A percentile compares a stretch with the other conserved stretches of the same genome.
Conservation (phyloP, 2,888 invertebrate species). For the Trachelus troglodyta region DNA sequence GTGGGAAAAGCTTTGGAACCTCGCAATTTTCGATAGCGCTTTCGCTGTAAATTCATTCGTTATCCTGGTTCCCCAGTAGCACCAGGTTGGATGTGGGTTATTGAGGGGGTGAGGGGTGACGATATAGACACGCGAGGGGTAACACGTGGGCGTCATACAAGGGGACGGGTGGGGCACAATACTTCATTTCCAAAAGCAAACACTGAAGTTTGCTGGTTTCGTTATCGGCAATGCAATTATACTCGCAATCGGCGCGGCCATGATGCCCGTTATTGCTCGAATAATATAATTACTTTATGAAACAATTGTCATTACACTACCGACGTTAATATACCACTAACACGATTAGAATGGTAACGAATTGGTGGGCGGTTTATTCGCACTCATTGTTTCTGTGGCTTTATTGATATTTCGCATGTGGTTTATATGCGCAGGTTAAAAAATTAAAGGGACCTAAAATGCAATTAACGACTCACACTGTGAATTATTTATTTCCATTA, state of each 20-base stretch:
- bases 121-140: background rate
- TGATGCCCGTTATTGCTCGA: constrained; percentile 25
- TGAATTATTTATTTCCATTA: background rate
- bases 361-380: background rate
- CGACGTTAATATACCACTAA: background rate
- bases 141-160: background rate
- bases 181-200: constrained; percentile 21
- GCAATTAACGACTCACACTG: background rate
- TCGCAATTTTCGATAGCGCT: background rate
- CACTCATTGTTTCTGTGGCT: background rate
- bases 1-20: background rate
- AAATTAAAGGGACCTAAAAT: background rate
- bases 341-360: background rate
- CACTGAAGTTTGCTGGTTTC: constrained; percentile 23
- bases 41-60: constrained; percentile 33
- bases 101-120: background rate
- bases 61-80: constrained; percentile 11
- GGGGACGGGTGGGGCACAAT: background rate
- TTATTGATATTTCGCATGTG: background rate
- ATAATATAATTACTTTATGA: constrained; percentile 32
- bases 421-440: background rate
- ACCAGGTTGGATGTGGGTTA: background rate
- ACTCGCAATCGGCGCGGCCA: constrained; percentile 27
- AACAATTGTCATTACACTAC: constrained; percentile 22
- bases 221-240: constrained; percentile 41